phyloP scores from a whole-genome alignment of 2,113 vertebrate species.

The Seriola dumerili region DNA sequence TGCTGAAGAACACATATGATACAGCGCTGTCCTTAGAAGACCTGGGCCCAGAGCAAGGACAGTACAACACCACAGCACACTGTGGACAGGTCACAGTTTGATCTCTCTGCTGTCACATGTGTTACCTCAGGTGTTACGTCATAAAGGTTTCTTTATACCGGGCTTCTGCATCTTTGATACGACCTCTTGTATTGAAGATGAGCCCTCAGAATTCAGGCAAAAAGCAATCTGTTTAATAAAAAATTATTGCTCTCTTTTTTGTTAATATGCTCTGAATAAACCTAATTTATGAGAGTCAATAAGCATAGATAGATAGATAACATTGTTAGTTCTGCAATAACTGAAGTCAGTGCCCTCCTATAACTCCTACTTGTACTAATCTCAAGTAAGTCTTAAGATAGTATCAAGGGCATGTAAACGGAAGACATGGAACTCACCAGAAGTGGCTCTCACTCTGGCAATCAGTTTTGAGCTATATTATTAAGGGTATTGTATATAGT shows the following conservation, averaged over 20 bases:
- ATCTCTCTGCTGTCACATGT: neutral
- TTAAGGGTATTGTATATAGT: constrained; percentile 61
- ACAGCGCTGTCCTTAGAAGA: neutral
- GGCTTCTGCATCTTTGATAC: neutral
- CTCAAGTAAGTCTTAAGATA: neutral
- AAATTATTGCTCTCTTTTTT: neutral
- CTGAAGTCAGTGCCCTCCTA: neutral
- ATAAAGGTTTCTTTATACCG: neutral
- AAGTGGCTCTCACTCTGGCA: constrained; percentile 10
- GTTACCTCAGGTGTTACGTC: neutral
- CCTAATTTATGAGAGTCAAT: neutral
- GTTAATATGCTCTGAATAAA: neutral
- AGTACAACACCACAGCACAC: neutral
- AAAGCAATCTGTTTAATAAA: neutral
- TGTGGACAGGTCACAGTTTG: neutral
- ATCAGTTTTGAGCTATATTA: constrained; percentile 50
- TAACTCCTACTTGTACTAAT: neutral
- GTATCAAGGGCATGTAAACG: constrained; percentile 41
- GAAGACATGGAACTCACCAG: constrained; percentile 25
- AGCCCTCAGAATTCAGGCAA: neutral
- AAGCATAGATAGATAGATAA: neutral
- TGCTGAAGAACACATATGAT: neutral
- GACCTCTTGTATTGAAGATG: neutral
- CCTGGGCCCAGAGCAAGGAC: neutral
- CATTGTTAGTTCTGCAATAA: constrained; percentile 1